Percentiles rank a stretch among this genome's conserved stretches.
Conservation (phyloP, 2,888 invertebrate genomes). For the Stratiomys singularior region DNA sequence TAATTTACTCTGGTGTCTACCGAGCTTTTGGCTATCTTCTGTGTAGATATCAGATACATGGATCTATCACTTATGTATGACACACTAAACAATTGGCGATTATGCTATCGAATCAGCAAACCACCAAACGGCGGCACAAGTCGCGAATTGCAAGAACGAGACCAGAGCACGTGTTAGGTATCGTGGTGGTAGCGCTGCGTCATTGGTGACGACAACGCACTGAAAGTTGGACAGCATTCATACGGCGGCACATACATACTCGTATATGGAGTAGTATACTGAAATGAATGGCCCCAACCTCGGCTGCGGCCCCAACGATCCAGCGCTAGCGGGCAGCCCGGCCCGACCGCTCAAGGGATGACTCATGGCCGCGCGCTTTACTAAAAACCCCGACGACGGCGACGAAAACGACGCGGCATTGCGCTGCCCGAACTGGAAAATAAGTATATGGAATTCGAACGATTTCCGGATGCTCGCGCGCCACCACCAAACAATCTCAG, state of each 20-base stretch:
- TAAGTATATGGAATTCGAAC: constrained; percentile 35
- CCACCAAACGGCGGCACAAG: too few species aligned
- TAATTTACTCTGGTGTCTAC: too few species aligned
- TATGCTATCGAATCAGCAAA: background rate
- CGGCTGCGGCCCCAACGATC: background rate
- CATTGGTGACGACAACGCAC: constrained; percentile 5
- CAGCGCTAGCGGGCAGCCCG: constrained; percentile 6
- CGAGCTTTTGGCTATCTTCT: too few species aligned
- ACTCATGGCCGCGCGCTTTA: constrained; percentile 29
- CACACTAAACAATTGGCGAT: too few species aligned
- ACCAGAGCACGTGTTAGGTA: constrained; percentile 24
- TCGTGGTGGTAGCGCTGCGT: constrained; percentile 17
- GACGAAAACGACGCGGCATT: constrained; percentile 1
- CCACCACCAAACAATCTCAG: constrained; percentile 16
- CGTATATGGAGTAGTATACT: background rate
- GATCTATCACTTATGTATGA: too few species aligned
- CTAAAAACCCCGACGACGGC: constrained; percentile 8
- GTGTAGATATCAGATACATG: too few species aligned
- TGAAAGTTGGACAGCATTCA: constrained; percentile 20
- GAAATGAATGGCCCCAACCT: background rate
- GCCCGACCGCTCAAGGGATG: constrained; percentile 12
- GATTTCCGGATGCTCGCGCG: constrained; percentile 38
- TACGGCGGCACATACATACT: background rate
- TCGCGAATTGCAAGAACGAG: background rate
- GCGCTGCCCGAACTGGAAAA: constrained; percentile 16